Conservation (phyloP, 2,888 invertebrate species). For the Hypercompe scribonia region DNA sequence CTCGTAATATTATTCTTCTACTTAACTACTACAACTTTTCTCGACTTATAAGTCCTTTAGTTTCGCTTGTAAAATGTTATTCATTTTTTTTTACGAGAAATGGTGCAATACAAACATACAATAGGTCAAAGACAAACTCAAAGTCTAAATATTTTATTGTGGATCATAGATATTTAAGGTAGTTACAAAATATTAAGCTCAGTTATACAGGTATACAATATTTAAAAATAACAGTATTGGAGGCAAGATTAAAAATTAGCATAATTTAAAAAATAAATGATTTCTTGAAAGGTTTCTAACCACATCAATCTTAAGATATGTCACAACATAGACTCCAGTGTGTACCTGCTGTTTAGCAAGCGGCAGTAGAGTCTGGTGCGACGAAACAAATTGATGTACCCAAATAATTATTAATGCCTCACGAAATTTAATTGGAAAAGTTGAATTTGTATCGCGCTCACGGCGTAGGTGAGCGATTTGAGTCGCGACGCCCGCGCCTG, state of each 20-base stretch:
- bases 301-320: conserved; percentile 30
- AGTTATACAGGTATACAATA: no score
- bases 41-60: not conserved
- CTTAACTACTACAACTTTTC: not conserved
- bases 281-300: no score
- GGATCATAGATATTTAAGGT: no score
- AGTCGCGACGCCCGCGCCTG: conserved; percentile 73
- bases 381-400: conserved; percentile 88
- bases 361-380: conserved; percentile 72
- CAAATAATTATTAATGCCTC: conserved; percentile 88
- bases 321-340: conserved; percentile 35
- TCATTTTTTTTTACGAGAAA: not conserved
- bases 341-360: conserved; percentile 56
- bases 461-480: conserved; percentile 86
- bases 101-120: not conserved
- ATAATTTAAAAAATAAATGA: no score
- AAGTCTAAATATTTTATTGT: no score
- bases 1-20: not conserved
- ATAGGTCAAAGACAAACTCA: no score
- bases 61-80: not conserved
- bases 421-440: conserved; percentile 88
- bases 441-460: conserved; percentile 87
- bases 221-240: no score
- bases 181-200: no score
- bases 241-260: no score